Conservation (phyloP, 2,113 vertebrate genomes). For the Heteronetta atricapilla region DNA sequence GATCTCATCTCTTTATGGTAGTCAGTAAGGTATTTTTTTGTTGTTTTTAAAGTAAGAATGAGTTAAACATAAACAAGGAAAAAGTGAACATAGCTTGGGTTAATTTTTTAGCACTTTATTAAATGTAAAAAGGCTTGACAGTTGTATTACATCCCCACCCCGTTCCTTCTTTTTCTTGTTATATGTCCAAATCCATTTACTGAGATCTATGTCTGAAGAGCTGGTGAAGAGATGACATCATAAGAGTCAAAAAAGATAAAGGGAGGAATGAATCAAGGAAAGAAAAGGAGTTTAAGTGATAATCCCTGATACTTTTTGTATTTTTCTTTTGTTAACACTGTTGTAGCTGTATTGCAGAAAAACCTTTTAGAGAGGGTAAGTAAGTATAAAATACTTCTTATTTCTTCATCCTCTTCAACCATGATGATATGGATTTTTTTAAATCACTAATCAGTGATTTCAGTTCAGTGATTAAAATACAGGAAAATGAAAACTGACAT, state of each 20-base stretch:
- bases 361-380: neutral
- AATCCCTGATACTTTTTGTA: neutral
- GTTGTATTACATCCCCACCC: neutral
- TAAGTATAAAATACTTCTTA: neutral
- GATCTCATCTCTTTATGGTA: neutral
- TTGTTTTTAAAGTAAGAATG: neutral
- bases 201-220: constrained; percentile 23
- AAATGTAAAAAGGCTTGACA: neutral
- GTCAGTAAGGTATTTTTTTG: neutral
- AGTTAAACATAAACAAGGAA: neutral
- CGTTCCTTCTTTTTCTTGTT: neutral
- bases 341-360: neutral
- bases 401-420: neutral
- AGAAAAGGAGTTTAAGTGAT: neutral
- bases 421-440: neutral
- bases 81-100: neutral
- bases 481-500: neutral
- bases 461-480: constrained; percentile 37
- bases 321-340: constrained; percentile 23
- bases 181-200: constrained; percentile 3
- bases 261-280: constrained; percentile 22
- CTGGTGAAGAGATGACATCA: constrained; percentile 43
- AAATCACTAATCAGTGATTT: neutral
- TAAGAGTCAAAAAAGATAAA: constrained; percentile 49
- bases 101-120: neutral